Percentiles rank a stretch among this genome's conserved stretches.
phyloP scores from a whole-genome alignment of 2,888 invertebrate genomes.

The Tetragonula carbonaria region DNA sequence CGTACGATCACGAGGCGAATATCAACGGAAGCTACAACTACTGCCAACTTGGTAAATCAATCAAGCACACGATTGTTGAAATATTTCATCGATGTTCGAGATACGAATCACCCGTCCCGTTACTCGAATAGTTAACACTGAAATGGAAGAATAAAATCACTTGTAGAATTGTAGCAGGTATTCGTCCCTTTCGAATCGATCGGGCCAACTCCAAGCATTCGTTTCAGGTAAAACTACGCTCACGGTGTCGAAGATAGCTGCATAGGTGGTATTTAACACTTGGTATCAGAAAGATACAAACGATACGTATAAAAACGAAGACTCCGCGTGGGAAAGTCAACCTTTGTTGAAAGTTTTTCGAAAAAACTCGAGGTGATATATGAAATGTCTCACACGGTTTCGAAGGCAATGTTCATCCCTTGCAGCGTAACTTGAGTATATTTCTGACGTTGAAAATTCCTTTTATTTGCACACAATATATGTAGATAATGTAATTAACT shows the following conservation, averaged over 20 bases:
- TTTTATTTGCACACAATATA: constrained; percentile 23
- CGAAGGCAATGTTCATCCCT: constrained; percentile 24
- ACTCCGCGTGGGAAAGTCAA: constrained; percentile 33
- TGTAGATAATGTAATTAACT: background rate
- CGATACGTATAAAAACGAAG: constrained; percentile 38
- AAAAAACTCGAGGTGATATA: constrained; percentile 19
- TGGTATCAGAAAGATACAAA: constrained; percentile 44
- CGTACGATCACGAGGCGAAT: constrained; percentile 24
- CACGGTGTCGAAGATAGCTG: constrained; percentile 37
- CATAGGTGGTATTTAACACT: constrained; percentile 32
- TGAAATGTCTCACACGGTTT: background rate
- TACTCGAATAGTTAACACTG: background rate
- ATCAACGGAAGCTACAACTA: constrained; percentile 10
- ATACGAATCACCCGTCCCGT: background rate
- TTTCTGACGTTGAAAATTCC: constrained; percentile 2
- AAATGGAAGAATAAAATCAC: background rate
- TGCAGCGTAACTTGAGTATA: background rate
- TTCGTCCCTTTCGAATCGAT: constrained; percentile 21
- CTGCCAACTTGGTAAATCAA: constrained; percentile 17
- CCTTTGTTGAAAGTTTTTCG: constrained; percentile 17
- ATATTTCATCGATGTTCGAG: background rate
- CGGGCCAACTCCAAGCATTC: constrained; percentile 69
- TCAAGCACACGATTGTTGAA: too few species aligned
- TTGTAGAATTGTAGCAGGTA: background rate
- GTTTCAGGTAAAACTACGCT: constrained; percentile 75